Conservation (phyloP, 2,888 invertebrate genomes). For the Sericinus montela region DNA sequence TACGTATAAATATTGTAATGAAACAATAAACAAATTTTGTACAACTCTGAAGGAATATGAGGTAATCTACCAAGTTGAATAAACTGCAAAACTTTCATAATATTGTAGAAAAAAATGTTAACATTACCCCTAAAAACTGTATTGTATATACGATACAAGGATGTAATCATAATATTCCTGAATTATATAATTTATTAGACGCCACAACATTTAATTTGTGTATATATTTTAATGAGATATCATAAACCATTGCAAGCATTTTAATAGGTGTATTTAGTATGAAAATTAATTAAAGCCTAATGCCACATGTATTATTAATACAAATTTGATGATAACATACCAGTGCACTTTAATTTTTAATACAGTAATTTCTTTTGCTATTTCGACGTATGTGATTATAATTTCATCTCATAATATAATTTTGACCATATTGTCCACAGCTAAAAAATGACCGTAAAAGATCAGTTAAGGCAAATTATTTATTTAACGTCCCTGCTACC, state of each 20-base stretch:
- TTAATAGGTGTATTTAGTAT: background rate
- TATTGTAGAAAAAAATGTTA: constrained; percentile 2
- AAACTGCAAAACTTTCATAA: background rate
- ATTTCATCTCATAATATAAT: background rate
- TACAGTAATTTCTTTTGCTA: background rate
- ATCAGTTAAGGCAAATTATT: constrained; percentile 15
- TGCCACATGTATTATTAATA: background rate
- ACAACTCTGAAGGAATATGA: constrained; percentile 1
- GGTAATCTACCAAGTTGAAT: background rate
- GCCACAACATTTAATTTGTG: background rate
- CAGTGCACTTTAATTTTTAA: too few relatives aligned
- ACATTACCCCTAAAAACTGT: constrained; percentile 12
- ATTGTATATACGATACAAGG: constrained; percentile 4
- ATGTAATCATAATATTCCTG: background rate
- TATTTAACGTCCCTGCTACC: constrained; percentile 14
- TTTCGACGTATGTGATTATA: background rate
- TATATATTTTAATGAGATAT: background rate
- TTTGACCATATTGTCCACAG: constrained; percentile 22
- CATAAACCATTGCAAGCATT: constrained; percentile 1
- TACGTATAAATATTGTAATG: background rate
- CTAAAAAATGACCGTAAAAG: constrained; percentile 11
- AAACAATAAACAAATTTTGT: constrained; percentile 7
- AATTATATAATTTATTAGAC: constrained; percentile 1
- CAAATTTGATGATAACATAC: background rate
- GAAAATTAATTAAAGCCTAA: background rate